phyloP scores from a whole-genome alignment of 2,888 invertebrate genomes.

The Conistra vaccinii region DNA sequence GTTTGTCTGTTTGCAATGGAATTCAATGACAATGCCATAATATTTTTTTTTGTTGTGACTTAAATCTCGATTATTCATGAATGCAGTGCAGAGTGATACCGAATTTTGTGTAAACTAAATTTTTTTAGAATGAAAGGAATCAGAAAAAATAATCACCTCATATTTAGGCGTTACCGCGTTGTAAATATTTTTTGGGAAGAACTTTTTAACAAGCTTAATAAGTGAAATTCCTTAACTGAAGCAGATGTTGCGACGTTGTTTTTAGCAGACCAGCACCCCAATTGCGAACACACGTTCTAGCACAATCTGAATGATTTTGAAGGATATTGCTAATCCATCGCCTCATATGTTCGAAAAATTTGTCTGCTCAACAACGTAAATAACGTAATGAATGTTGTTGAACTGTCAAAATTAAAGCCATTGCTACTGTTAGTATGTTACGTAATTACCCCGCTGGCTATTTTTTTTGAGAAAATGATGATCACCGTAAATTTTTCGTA shows the following conservation, averaged over 20 bases:
- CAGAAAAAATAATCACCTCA: not conserved
- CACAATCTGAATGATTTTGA: too few relatives aligned
- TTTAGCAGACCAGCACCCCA: too few relatives aligned
- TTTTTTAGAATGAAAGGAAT: conserved; percentile 2
- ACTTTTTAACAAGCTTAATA: not conserved
- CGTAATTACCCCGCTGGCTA: not conserved
- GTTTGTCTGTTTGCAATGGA: conserved; percentile 29
- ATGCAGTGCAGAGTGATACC: conserved; percentile 1
- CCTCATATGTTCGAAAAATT: too few relatives aligned
- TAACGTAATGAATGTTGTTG: too few relatives aligned
- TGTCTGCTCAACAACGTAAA: too few relatives aligned
- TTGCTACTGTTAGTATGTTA: too few relatives aligned
- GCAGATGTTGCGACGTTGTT: not conserved
- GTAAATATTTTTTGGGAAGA: not conserved
- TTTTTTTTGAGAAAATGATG: not conserved
- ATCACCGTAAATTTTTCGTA: not conserved
- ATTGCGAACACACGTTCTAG: too few relatives aligned
- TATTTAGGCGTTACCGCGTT: not conserved
- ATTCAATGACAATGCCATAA: conserved; percentile 21
- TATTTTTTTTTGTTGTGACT: conserved; percentile 14
- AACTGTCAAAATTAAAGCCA: too few relatives aligned
- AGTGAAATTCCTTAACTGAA: not conserved
- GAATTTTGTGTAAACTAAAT: not conserved
- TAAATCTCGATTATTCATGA: conserved; percentile 8
- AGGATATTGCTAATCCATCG: too few relatives aligned